Base-by-base conservation (phyloP, 37 sponge, comb jelly and placozoan species). In the Beroe forskalii region DNA sequence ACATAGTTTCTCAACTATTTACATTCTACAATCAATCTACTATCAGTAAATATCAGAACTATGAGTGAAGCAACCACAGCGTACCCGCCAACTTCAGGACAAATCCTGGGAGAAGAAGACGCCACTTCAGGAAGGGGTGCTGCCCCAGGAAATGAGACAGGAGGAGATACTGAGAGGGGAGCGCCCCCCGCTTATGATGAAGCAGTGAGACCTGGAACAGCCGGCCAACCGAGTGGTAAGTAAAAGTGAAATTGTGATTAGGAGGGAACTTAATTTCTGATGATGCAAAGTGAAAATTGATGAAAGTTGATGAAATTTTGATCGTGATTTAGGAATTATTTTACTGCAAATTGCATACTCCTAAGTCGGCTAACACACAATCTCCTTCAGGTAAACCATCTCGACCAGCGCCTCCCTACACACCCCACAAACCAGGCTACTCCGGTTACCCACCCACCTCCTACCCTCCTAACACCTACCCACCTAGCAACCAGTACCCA, bases 331-430 rank as follows among this genome's bases (percentile, higher is more conserved):
- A n/a, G n/a, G n/a, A n/a, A n/a, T n/a, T n/a, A n/a, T n/a, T n/a
- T n/a, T n/a, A n/a, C n/a, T n/a, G n/a, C n/a, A n/a, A n/a, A n/a
- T n/a, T n/a, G n/a, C n/a, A n/a, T n/a, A n/a, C n/a, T n/a, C n/a
- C n/a, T n/a, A n/a, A n/a, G n/a, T n/a, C n/a, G n/a, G n/a, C n/a
- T n/a, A n/a, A n/a, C n/a, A n/a, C n/a, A n/a, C n/a, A n/a, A n/a
- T n/a, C n/a, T 69, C 19, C 38, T 3, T 1, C 72, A 69, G 72
- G 72, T 32, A 69, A 69, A 36, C 72, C 72, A 31, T 33, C 27
- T 12, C 72, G 72, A 8, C 72, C 72, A 31, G 72, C 72, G 19
- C 72, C 72, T 3, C 72, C 72, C 38, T 69, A 69, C 72, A 48
- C 55, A 48, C 55, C 55, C 6, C 55, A 48, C 55, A 48, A 48